phyloP scores from a whole-genome alignment of 2,113 vertebrate genomes.

The Salminus brasiliensis region DNA sequence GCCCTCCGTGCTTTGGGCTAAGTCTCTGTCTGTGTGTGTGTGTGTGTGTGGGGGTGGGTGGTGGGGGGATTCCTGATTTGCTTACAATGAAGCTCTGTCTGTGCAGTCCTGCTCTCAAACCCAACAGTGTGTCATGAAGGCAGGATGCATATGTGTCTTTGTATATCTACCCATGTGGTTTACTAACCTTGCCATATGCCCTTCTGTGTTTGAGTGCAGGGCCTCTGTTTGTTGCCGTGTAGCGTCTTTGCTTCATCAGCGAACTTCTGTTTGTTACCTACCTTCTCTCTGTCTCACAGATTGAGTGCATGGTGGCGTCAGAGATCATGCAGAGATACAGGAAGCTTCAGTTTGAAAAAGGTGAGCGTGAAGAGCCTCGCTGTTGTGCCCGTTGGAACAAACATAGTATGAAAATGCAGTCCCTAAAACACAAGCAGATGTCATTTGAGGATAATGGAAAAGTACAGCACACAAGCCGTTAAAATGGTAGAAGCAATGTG shows the following conservation, averaged over 20 bases:
- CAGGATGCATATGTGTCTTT: not conserved
- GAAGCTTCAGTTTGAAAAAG: conserved; percentile 96
- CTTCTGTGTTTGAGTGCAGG: not conserved
- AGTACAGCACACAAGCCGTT: too few relatives aligned
- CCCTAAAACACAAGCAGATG: too few relatives aligned
- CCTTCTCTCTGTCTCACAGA: conserved; percentile 73
- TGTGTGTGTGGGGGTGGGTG: not conserved
- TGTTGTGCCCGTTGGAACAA: not conserved
- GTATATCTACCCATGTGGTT: not conserved
- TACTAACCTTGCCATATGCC: not conserved
- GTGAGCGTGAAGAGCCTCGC: conserved; percentile 72
- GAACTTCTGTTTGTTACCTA: not conserved
- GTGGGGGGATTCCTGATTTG: not conserved
- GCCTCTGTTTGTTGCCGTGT: not conserved
- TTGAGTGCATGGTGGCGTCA: conserved; percentile 94
- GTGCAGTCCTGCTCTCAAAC: not conserved
- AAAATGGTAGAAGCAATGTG: too few relatives aligned
- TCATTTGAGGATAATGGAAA: too few relatives aligned
- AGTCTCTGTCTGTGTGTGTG: not conserved
- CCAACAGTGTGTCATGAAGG: not conserved
- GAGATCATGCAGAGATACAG: conserved; percentile 97
- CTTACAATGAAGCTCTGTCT: not conserved
- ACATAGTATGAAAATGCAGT: not conserved
- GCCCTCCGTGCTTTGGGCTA: not conserved
- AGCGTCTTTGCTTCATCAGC: not conserved